Percentiles rank a stretch among this genome's conserved stretches.
These are phyloP conservation scores for Hyla sarda DNA, from an alignment of 2,113 vertebrate genomes.

Conservation along the genomic window DNA sequence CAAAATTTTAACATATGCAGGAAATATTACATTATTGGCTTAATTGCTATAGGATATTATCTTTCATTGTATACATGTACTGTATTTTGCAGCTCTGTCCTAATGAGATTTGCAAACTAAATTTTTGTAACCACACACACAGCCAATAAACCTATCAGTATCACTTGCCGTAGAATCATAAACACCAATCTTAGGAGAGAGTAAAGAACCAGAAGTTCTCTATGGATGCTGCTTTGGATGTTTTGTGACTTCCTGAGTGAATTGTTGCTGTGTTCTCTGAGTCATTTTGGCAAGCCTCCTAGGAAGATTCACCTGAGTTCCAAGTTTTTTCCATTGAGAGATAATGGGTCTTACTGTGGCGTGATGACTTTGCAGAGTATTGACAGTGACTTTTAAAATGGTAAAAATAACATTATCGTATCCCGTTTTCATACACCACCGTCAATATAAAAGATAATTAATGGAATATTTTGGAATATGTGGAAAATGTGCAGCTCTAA, in stretches of 20 bases:
- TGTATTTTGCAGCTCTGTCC: no score
- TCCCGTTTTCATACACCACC: no score
- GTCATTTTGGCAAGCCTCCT: neutral
- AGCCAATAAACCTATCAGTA: neutral
- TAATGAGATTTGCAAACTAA: no score
- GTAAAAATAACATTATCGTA: neutral
- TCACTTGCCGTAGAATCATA: neutral
- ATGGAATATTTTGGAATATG: no score
- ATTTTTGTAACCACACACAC: neutral
- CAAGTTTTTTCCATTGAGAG: neutral
- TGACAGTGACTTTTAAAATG: neutral
- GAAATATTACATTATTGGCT: no score
- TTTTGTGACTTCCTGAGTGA: neutral
- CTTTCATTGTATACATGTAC: no score
- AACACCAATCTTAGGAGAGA: neutral
- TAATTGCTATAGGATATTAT: no score
- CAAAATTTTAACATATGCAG: no score
- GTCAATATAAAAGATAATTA: no score
- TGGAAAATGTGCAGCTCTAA: no score
- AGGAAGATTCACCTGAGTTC: neutral
- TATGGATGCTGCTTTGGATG: neutral
- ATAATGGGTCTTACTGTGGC: neutral
- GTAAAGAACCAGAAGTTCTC: neutral
- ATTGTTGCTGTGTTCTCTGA: neutral
- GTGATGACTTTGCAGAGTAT: neutral